Base-by-base conservation (phyloP, 1,140 invertebrate species). In the Pachyrhynchus sulphureomaculatus region DNA sequence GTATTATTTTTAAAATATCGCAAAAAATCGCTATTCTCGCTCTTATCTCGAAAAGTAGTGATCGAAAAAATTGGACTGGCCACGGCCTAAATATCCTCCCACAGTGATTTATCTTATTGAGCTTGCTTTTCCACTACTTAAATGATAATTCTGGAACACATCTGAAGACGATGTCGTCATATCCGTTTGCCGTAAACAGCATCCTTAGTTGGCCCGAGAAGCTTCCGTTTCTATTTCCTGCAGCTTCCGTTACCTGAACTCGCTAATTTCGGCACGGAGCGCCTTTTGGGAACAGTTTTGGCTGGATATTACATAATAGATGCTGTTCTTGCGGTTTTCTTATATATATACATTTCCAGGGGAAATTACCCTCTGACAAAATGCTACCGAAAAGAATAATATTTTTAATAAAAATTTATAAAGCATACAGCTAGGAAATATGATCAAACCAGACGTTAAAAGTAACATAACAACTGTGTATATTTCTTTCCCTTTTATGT, bases 181-280 rank as follows among this genome's bases (percentile, higher is more conserved):
- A 58, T 58, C 55, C 55, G 44, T 47, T 48, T 58, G n/a, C 55
- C 55, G 33, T 24, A 39, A 20, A 44, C 45, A 49, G 55, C 45
- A 58, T 58, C 55, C 55, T 58, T 24, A 58, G 33, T 58, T 39
- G 55, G 55, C 55, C 55, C 55, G 41, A 58, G 49, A 48, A 48
- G 45, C 55, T 58, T 58, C 55, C 55, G 44, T 58, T 49, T 58
- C 55, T 58, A 58, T 58, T 58, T 58, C 55, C 55, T 44, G 44
- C 6, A 10, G 55, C 45, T 58, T 58, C 55, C 55, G 55, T 48
- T 57, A 58, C 55, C 55, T 58, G 55, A 58, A 26, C 45, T 57
- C 32, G 34, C 49, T 54, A 54, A 54, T 54, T 54, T 54, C 37
- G 18, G 24, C 33, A 12, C 29, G 23, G 15, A 13, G 32, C 49